Conservation (phyloP, 2,888 invertebrate genomes). For the Oligia latruncula region DNA sequence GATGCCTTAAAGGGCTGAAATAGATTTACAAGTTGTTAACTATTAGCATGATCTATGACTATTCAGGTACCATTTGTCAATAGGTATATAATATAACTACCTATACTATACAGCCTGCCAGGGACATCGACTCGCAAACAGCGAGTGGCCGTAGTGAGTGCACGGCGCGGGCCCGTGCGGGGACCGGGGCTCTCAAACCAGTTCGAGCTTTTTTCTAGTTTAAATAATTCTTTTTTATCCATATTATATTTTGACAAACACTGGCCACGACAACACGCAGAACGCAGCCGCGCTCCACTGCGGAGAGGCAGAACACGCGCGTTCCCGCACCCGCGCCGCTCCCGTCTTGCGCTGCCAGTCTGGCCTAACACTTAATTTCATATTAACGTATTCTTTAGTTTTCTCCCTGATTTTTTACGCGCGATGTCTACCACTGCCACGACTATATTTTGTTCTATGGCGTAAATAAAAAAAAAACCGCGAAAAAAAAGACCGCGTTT, state of each 20-base stretch:
- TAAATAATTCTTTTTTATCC: no score
- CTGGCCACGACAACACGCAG: no score
- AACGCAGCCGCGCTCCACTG: no score
- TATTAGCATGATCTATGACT: background rate
- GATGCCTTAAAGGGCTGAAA: slow-evolving; percentile 26
- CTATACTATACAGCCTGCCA: background rate
- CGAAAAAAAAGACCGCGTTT: background rate
- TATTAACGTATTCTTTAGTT: background rate
- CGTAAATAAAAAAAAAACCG: no score
- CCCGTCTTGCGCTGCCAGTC: no score
- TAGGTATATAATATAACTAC: background rate
- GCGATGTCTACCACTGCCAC: background rate
- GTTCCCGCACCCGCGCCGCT: no score
- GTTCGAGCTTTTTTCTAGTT: no score
- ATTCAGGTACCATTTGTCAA: slow-evolving; percentile 3
- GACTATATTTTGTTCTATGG: background rate
- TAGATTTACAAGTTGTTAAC: slow-evolving; percentile 8
- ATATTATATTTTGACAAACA: no score
- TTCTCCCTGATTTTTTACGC: background rate
- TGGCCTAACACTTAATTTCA: background rate
- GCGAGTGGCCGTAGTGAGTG: no score
- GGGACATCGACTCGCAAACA: background rate
- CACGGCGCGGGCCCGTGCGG: no score
- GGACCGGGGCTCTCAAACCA: no score
- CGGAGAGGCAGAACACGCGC: no score